Percentiles rank a stretch among this genome's conserved stretches.
Evolutionary conservation across 2,888 invertebrate species (phyloP).

Genomic region (Eulithis prunata): DNA sequence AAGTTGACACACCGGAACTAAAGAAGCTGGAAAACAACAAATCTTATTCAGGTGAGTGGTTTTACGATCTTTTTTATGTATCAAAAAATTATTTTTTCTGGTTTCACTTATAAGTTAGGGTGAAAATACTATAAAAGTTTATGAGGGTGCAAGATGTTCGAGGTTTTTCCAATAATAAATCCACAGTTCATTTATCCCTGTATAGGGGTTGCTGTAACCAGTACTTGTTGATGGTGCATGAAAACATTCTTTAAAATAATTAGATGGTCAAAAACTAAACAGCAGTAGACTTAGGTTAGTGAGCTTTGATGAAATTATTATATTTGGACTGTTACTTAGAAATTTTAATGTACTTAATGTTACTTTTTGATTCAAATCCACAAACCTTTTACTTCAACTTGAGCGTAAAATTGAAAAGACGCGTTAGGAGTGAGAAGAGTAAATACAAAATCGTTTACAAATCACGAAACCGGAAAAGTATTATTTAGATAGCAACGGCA

Average conservation of each 20-base stretch:
- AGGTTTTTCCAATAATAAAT: conserved; percentile 9
- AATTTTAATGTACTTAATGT: too few relatives aligned
- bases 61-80: conserved; percentile 6
- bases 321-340: too few relatives aligned
- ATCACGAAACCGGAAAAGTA: conserved; percentile 40
- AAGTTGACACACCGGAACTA: conserved; percentile 64
- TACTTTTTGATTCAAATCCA: not conserved
- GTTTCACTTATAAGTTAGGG: not conserved
- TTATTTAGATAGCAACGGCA: conserved; percentile 8
- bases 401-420: not conserved
- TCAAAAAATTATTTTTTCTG: not conserved
- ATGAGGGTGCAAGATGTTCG: conserved; percentile 19
- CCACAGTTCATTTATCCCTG: not conserved
- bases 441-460: conserved; percentile 34
- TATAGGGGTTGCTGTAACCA: conserved; percentile 1
- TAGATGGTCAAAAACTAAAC: not conserved
- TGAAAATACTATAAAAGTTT: conserved; percentile 16
- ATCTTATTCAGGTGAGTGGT: conserved; percentile 72
- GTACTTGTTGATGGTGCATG: not conserved
- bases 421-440: conserved; percentile 20
- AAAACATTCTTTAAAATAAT: not conserved
- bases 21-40: conserved; percentile 76
- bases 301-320: too few relatives aligned
- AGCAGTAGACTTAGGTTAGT: too few relatives aligned
- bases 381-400: not conserved